Conservation (phyloP, 2,113 vertebrate species). For the Tachuris rubrigastra region DNA sequence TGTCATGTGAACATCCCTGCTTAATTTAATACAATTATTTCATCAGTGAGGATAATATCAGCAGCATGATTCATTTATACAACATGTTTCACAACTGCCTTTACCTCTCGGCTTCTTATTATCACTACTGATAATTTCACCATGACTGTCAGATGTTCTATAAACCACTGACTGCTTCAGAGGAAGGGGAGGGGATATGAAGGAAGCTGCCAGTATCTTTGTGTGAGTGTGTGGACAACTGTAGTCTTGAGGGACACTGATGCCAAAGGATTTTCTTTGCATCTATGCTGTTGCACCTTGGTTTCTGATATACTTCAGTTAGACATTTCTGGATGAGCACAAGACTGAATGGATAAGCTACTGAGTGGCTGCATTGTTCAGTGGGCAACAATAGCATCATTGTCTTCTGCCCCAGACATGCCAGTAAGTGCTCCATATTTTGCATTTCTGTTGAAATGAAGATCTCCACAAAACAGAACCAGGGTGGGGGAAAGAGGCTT, state of each 20-base stretch:
- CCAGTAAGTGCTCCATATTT: conserved; percentile 31
- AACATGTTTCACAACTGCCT: conserved; percentile 63
- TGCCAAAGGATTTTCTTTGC: not conserved
- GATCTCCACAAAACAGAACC: conserved; percentile 11
- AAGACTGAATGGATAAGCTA: not conserved
- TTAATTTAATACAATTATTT: conserved; percentile 83
- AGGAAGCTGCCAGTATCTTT: not conserved
- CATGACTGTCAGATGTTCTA: too few relatives aligned
- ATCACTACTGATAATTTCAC: conserved; percentile 35
- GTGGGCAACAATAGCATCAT: conserved; percentile 3
- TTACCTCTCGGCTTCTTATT: conserved; percentile 55
- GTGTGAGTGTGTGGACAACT: not conserved
- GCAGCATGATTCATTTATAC: conserved; percentile 76
- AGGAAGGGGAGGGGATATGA: not conserved
- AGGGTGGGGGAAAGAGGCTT: not conserved
- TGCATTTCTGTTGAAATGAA: conserved; percentile 55
- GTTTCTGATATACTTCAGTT: not conserved
- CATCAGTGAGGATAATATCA: conserved; percentile 78
- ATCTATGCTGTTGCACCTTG: not conserved
- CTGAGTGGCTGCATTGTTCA: conserved; percentile 39
- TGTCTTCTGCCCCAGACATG: conserved; percentile 49
- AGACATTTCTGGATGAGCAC: not conserved
- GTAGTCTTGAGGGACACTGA: not conserved
- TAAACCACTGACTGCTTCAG: too few relatives aligned
- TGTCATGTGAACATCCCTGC: conserved; percentile 73